Conservation (phyloP, 2,113 vertebrate species). For the Protobothrops mucrosquamatus region DNA sequence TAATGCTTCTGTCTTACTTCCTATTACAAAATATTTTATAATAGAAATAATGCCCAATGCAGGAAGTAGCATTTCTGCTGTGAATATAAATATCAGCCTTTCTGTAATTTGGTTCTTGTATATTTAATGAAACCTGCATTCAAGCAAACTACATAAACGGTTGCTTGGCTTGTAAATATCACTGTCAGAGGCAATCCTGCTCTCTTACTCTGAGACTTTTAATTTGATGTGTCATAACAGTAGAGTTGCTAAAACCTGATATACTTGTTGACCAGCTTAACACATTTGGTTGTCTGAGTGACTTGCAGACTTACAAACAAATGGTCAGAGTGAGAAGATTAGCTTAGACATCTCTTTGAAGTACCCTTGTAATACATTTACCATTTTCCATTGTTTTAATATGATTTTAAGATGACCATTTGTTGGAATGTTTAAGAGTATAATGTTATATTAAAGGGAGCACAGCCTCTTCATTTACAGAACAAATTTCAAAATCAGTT, state of each 20-base stretch:
- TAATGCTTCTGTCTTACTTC: not conserved
- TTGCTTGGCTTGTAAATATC: conserved; percentile 5
- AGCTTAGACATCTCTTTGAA: not conserved
- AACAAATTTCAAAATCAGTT: not conserved
- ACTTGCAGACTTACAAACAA: conserved; percentile 42
- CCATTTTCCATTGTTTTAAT: not conserved
- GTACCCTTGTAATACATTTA: not conserved
- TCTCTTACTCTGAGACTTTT: conserved; percentile 39
- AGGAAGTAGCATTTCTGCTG: not conserved
- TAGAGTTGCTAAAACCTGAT: conserved; percentile 61
- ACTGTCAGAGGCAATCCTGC: conserved; percentile 44
- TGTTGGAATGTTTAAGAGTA: not conserved
- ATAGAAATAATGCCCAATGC: not conserved
- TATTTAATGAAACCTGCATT: not conserved
- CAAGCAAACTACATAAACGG: not conserved
- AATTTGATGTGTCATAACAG: conserved; percentile 61
- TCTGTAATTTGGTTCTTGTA: not conserved
- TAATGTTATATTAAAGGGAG: not conserved
- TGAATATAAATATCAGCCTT: not conserved
- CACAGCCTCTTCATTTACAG: not conserved
- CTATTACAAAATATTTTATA: not conserved
- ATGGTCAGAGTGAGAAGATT: conserved; percentile 1
- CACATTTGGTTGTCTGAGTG: conserved; percentile 49
- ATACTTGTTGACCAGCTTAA: conserved; percentile 58
- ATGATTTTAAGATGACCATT: not conserved